Base-by-base conservation (phyloP, 2,888 invertebrate species). In the Isoperla grammatica region DNA sequence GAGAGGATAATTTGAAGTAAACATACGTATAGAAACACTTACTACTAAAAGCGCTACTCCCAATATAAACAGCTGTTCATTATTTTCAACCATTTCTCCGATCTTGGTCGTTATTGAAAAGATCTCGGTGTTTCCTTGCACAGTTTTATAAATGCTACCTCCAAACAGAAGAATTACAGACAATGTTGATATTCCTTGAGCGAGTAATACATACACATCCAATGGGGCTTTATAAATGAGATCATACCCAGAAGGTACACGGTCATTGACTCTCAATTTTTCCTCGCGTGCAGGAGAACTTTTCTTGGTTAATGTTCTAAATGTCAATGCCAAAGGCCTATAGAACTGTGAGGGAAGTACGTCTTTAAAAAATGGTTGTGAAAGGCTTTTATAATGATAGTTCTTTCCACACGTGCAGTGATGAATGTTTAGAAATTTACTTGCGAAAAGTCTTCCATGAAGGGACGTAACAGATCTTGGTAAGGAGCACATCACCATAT, bases 191-290 rank as follows among this genome's bases (percentile, higher is more conserved):
- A 68, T 23, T 23, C 71, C 55, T 63, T 73, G 73, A 3, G 66
- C 66, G 20, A 54, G 49, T 12, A 67, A 58, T 19, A 75, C 62
- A 61, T 72, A 73, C 42, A 66, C 66, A 13, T 70, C 65, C 66
- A 72, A 68, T 13, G 64, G 66, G 55, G 68, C 71, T 61, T 71
- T 65, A 62, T 74, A 75, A 57, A 75, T 73, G 59, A 75, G 63
- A 15, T 65, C 61, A 61, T 69, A 75, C 9, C 67, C 58, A 40
- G 68, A 68, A 3, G 74, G 72, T 17, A 75, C 67, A 19, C 71
- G 67, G 60, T 75, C 74, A 29, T 50, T 57, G 1, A 48, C 55
- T 63, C 49, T 11, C 12, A 49, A 29, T 23, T 49, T 49, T 3
- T 49, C 49, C 29, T 49, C 49, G 15, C 29, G 12, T 35, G 1